A percentile compares a stretch with the other conserved stretches of the same genome.
Evolutionary conservation across 2,797 vertebrate species (phyloP).

Genomic region (Schizopygopsis malacanthus): DNA sequence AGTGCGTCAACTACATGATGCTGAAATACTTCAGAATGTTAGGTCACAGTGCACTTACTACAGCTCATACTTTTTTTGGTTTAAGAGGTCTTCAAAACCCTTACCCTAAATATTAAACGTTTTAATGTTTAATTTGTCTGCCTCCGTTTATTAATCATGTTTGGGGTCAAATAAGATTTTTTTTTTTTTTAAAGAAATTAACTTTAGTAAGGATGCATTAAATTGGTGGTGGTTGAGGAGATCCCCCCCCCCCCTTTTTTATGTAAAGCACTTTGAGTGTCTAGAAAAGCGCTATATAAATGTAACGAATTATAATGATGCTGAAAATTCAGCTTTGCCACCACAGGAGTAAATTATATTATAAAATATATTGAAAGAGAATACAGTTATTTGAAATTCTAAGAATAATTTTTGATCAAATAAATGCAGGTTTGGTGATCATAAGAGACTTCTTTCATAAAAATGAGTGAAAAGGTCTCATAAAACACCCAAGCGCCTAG

Average conservation of each 20-base stretch:
- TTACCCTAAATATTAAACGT: not conserved
- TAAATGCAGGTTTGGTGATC: not conserved
- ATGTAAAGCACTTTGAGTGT: too few species aligned
- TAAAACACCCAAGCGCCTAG: not conserved
- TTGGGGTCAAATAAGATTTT: not conserved
- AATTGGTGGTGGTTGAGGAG: too few species aligned
- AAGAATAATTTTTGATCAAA: not conserved
- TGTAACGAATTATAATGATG: not conserved
- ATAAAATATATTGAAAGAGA: not conserved
- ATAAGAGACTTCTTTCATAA: not conserved
- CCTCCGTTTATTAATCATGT: not conserved
- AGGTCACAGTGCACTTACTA: not conserved
- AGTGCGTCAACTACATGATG: conserved; percentile 27
- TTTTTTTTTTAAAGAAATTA: not conserved
- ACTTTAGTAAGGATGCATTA: not conserved
- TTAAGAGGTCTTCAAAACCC: conserved; percentile 4
- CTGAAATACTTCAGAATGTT: conserved; percentile 14
- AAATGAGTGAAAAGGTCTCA: not conserved
- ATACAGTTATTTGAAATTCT: not conserved
- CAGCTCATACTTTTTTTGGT: not conserved
- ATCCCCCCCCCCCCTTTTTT: too few species aligned
- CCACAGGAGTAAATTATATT: not conserved
- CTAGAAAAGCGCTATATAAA: too few species aligned
- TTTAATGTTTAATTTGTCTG: not conserved
- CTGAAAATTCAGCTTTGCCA: not conserved